phyloP scores from a whole-genome alignment of 2,888 invertebrate genomes.

The Drosophila macrospina region DNA sequence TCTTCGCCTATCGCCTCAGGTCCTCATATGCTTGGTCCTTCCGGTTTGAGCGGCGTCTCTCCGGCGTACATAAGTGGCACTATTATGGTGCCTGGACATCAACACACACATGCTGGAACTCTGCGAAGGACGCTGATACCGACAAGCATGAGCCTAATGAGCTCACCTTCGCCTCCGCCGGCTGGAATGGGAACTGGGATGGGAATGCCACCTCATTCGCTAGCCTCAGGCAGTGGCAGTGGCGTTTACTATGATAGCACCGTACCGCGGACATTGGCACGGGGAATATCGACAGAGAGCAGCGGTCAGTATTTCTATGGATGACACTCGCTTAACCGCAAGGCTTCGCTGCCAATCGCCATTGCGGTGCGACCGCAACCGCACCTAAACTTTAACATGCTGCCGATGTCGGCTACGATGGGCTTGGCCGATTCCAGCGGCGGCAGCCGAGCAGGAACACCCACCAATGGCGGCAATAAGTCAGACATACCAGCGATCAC shows the following conservation, averaged over 20 bases:
- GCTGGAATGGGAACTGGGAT: constrained; percentile 47
- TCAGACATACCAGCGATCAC: constrained; percentile 82
- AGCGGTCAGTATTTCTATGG: constrained; percentile 83
- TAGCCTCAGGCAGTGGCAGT: constrained; percentile 63
- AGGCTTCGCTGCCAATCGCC: constrained; percentile 81
- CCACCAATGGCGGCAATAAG: constrained; percentile 40
- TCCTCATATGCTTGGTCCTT: constrained; percentile 77
- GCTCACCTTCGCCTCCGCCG: constrained; percentile 65
- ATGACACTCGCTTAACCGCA: constrained; percentile 85
- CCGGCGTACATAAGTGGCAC: constrained; percentile 83
- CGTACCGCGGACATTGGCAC: constrained; percentile 80
- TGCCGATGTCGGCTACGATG: constrained; percentile 81
- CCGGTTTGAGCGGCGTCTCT: constrained; percentile 76
- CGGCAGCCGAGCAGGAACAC: constrained; percentile 8
- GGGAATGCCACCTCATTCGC: constrained; percentile 58
- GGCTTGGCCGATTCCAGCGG: constrained; percentile 53
- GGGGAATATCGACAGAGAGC: constrained; percentile 80
- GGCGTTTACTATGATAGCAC: constrained; percentile 83
- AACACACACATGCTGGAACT: constrained; percentile 81
- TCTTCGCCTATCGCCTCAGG: constrained; percentile 47
- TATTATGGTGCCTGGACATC: constrained; percentile 83
- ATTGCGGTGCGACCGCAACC: constrained; percentile 75
- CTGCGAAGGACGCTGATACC: constrained; percentile 83
- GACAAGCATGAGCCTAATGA: constrained; percentile 82
- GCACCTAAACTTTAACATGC: constrained; percentile 78